A percentile compares a stretch with the other conserved stretches of the same genome.
These are phyloP conservation scores for Ivindomyrus marchei DNA, from an alignment of 2,113 vertebrate species.

Conservation along the genomic window DNA sequence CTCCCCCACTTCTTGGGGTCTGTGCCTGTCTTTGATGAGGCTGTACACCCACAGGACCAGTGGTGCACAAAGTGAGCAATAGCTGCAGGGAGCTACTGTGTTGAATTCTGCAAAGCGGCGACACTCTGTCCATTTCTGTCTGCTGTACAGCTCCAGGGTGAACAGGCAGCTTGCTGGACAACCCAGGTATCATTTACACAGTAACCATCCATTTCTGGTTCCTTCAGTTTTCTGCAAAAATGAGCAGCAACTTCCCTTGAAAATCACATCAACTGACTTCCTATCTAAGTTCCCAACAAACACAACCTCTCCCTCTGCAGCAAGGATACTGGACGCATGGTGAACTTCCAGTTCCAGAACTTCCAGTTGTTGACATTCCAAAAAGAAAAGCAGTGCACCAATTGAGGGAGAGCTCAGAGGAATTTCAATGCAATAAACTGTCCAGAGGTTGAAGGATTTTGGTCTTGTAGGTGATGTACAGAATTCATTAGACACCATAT, in stretches of 20 bases:
- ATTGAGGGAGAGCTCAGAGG: not conserved
- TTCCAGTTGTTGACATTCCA: not conserved
- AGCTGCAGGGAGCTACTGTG: constrained; percentile 3
- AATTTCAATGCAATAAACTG: not conserved
- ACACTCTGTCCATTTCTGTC: not conserved
- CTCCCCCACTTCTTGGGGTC: not conserved
- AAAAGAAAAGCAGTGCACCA: not conserved
- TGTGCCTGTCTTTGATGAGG: constrained; percentile 42
- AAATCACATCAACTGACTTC: not conserved
- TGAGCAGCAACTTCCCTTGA: not conserved
- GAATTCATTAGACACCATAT: not conserved
- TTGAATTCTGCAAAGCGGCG: not conserved
- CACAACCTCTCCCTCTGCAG: not conserved
- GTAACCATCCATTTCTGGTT: not conserved
- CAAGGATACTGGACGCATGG: not conserved
- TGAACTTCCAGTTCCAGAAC: not conserved
- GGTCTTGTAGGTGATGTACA: not conserved
- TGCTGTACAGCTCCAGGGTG: not conserved
- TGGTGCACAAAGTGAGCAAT: constrained; percentile 58
- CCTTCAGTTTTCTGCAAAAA: not conserved
- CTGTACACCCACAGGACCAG: constrained; percentile 47
- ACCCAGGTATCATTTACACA: not conserved
- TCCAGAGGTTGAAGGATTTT: not conserved
- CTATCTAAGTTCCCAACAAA: not conserved
- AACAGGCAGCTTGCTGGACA: not conserved